These are phyloP conservation scores for Yponomeuta plumbellus DNA, from an alignment of 2,888 invertebrate genomes.

Conservation along the genomic window DNA sequence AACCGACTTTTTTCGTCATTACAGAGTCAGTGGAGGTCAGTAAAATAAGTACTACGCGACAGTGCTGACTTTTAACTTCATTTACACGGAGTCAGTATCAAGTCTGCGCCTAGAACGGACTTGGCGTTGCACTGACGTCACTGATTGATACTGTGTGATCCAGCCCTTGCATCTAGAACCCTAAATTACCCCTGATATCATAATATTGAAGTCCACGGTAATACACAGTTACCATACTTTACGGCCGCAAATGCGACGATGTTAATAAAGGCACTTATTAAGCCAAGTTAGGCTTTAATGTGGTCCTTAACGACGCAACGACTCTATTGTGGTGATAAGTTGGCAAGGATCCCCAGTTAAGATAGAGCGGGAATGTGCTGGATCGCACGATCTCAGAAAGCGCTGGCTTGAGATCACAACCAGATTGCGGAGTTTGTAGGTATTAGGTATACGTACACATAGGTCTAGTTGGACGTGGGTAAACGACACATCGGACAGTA, in stretches of 20 bases:
- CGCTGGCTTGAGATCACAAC: slow-evolving; percentile 18
- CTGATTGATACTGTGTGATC: too few species aligned
- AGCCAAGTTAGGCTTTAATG: not conserved
- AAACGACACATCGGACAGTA: too few species aligned
- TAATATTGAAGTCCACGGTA: too few species aligned
- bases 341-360: slow-evolving; percentile 38
- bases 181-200: too few species aligned
- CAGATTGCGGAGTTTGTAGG: not conserved
- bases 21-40: too few species aligned
- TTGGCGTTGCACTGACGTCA: too few species aligned
- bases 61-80: not conserved
- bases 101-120: too few species aligned
- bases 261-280: not conserved
- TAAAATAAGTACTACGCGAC: not conserved
- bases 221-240: not conserved
- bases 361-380: slow-evolving; percentile 30
- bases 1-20: too few species aligned
- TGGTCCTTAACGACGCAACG: slow-evolving; percentile 12
- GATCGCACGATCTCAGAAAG: slow-evolving; percentile 36
- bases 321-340: slow-evolving; percentile 31
- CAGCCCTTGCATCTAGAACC: too few species aligned
- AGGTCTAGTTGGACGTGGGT: too few species aligned
- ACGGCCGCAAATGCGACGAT: not conserved
- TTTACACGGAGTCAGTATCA: too few species aligned
- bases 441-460: not conserved